phyloP scores from a whole-genome alignment of 2,113 vertebrate genomes.

The Parus major region DNA sequence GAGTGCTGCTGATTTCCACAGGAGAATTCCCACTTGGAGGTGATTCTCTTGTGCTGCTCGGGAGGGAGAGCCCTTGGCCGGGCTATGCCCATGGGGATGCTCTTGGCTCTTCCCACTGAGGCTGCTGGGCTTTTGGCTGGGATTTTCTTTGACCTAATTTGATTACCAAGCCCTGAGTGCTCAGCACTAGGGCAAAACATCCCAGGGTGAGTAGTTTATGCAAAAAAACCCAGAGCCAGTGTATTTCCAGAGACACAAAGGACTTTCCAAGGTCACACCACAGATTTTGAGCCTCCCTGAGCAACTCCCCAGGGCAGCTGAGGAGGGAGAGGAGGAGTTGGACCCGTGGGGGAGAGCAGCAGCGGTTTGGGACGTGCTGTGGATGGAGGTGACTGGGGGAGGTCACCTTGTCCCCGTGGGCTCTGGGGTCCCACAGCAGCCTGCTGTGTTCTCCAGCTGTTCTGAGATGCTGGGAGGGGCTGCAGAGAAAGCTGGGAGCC shows the following conservation, averaged over 20 bases:
- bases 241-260: background rate
- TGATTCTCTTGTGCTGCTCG: background rate
- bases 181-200: background rate
- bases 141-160: conserved; percentile 35
- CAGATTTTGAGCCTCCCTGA: background rate
- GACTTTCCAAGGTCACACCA: background rate
- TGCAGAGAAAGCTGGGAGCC: background rate
- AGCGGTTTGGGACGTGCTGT: fast-evolving
- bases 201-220: background rate
- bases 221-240: background rate
- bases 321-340: background rate
- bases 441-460: too few relatives aligned
- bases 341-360: fast-evolving
- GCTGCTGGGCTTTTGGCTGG: background rate
- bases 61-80: background rate
- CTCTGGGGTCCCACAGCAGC: background rate
- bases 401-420: background rate
- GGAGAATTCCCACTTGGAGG: background rate
- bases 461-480: background rate
- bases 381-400: background rate
- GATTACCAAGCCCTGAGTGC: background rate
- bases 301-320: background rate
- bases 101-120: background rate
- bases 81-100: background rate
- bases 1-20: background rate